These are phyloP conservation scores for Hoplodrina blanda DNA, from an alignment of 2,888 invertebrate species.

Conservation along the genomic window DNA sequence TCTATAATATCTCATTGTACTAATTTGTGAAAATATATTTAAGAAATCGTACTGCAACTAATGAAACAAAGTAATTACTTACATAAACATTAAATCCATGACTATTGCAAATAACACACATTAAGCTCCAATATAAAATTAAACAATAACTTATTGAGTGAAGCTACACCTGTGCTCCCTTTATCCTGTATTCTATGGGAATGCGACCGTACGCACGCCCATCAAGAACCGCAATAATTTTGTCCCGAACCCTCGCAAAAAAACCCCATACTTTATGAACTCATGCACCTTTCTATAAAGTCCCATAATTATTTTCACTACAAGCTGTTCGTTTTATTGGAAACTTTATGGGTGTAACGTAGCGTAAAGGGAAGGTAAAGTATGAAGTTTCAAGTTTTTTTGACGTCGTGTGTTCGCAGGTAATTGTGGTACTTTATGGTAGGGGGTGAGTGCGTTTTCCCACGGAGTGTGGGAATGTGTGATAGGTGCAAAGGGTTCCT, in stretches of 20 bases:
- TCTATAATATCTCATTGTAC: too few species aligned
- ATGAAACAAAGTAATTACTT: not conserved
- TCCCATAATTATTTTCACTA: conserved; percentile 66
- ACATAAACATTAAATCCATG: conserved; percentile 10
- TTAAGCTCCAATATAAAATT: conserved; percentile 34
- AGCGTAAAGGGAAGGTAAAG: conserved; percentile 75
- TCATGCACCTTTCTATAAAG: conserved; percentile 76
- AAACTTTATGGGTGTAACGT: conserved; percentile 74
- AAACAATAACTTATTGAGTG: conserved; percentile 66
- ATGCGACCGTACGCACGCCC: conserved; percentile 79
- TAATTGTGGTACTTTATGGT: conserved; percentile 80
- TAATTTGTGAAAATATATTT: too few species aligned
- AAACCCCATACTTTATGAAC: conserved; percentile 75
- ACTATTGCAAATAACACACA: conserved; percentile 27
- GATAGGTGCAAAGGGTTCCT: conserved; percentile 84
- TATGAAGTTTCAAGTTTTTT: conserved; percentile 78
- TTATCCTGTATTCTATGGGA: conserved; percentile 86
- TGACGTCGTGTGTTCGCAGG: conserved; percentile 62
- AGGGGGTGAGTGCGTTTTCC: conserved; percentile 80
- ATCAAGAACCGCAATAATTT: conserved; percentile 74
- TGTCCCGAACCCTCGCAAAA: conserved; percentile 52
- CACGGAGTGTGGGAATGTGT: conserved; percentile 89
- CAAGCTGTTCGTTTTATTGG: conserved; percentile 64
- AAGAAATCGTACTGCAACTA: too few species aligned
- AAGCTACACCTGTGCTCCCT: conserved; percentile 82